Conservation (phyloP, 2,797 vertebrate genomes). For the Falco columbarius region DNA sequence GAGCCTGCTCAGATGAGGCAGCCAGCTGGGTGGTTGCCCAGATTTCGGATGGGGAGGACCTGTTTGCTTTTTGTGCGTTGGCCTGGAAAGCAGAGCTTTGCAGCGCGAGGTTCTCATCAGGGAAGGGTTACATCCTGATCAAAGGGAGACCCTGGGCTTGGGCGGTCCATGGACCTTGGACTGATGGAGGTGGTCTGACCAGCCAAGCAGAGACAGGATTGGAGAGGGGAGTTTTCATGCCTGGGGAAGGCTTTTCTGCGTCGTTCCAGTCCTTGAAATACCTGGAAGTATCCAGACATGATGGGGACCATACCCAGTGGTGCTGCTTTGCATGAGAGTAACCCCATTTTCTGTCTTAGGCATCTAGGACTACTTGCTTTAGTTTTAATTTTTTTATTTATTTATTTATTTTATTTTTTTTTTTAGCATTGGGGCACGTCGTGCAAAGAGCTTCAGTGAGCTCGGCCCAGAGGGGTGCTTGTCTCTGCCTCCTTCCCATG, state of each 20-base stretch:
- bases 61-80: not conserved
- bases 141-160: not conserved
- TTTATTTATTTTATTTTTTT: not conserved
- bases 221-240: not conserved
- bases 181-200: not conserved
- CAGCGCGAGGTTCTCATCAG: fast-evolving
- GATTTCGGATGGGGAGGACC: not conserved
- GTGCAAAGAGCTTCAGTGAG: not conserved
- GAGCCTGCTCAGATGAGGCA: not conserved
- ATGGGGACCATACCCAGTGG: fast-evolving
- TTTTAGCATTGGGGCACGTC: not conserved
- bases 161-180: fast-evolving
- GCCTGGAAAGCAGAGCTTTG: not conserved
- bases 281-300: not conserved
- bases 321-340: not conserved
- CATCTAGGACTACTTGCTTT: not conserved
- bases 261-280: fast-evolving
- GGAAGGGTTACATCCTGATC: fast-evolving
- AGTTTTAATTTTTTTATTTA: not conserved
- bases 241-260: not conserved
- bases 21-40: fast-evolving
- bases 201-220: fast-evolving
- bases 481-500: not conserved
- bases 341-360: not conserved
- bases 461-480: not conserved